phyloP scores from a whole-genome alignment of 2,888 invertebrate genomes.

The Melanophora roralis region DNA sequence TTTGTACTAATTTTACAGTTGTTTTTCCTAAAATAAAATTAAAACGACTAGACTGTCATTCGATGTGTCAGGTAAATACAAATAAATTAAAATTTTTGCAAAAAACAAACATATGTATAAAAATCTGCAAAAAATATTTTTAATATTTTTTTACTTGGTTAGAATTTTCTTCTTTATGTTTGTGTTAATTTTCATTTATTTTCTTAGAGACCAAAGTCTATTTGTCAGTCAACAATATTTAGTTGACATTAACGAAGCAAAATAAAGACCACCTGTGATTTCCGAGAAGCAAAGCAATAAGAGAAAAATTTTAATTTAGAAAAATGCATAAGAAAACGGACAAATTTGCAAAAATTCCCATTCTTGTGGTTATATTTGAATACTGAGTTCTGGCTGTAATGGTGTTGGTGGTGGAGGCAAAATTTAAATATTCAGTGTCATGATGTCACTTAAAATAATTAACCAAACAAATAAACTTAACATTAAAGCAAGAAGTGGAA shows the following conservation, averaged over 20 bases:
- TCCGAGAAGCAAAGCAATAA: background rate
- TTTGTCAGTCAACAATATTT: constrained; percentile 27
- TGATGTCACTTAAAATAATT: constrained; percentile 62
- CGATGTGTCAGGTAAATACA: constrained; percentile 15
- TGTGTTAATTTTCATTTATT: background rate
- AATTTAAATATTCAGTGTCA: constrained; percentile 55
- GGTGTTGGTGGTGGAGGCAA: background rate
- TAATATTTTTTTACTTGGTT: background rate
- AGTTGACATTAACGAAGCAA: constrained; percentile 22
- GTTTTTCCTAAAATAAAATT: background rate
- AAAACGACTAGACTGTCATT: constrained; percentile 16
- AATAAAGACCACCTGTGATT: constrained; percentile 54
- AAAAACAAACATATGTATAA: no score
- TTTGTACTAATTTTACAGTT: constrained; percentile 13
- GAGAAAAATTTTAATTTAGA: constrained; percentile 8
- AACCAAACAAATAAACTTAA: constrained; percentile 57
- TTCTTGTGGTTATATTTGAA: background rate
- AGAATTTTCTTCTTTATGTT: background rate
- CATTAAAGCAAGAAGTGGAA: constrained; percentile 38
- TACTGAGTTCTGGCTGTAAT: background rate
- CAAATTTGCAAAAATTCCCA: constrained; percentile 30
- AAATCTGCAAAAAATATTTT: background rate
- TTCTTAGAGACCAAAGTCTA: constrained; percentile 17
- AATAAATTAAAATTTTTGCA: no score
- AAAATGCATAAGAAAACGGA: constrained; percentile 43